These are phyloP conservation scores for Chaetophractus vellerosus DNA, from an alignment of 2,797 vertebrate genomes.

Conservation along the genomic window DNA sequence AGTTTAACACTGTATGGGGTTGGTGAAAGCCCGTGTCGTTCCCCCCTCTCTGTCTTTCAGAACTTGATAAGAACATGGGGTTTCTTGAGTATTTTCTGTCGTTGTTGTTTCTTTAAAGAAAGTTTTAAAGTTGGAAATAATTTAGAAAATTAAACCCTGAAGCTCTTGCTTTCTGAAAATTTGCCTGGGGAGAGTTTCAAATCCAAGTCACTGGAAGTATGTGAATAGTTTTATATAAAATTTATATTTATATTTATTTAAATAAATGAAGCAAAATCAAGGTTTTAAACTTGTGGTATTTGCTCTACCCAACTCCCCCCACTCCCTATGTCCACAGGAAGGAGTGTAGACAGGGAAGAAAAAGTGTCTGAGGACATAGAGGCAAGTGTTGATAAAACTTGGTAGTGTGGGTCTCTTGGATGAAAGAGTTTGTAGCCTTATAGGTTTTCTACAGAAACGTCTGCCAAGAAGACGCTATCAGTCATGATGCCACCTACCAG, in stretches of 20 bases:
- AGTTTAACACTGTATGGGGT: constrained; percentile 19
- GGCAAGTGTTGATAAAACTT: neutral
- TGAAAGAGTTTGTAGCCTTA: neutral
- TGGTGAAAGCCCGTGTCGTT: neutral
- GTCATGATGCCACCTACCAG: neutral
- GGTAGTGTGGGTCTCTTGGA: neutral
- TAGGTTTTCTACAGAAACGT: constrained; percentile 42
- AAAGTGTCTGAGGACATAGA: neutral
- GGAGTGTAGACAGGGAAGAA: neutral
- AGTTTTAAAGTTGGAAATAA: constrained; percentile 29
- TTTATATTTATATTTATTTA: constrained; percentile 99
- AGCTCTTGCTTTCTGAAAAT: constrained; percentile 77
- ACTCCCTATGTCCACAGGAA: neutral
- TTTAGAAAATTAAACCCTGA: constrained; percentile 76
- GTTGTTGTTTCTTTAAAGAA: constrained; percentile 59
- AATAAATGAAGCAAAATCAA: constrained; percentile 92
- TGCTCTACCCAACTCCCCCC: neutral
- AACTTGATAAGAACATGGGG: neutral
- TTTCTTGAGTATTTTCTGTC: constrained; percentile 56
- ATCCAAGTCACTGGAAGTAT: constrained; percentile 79
- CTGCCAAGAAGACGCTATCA: neutral
- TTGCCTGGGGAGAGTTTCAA: constrained; percentile 74
- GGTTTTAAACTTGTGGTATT: constrained; percentile 67
- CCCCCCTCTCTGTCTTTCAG: neutral
- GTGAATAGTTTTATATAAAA: constrained; percentile 94